Evolutionary conservation across 1,140 invertebrate genomes (phyloP), one percentile per base, ranked within the genome.

Genomic region (Drosophila azteca): DNA sequence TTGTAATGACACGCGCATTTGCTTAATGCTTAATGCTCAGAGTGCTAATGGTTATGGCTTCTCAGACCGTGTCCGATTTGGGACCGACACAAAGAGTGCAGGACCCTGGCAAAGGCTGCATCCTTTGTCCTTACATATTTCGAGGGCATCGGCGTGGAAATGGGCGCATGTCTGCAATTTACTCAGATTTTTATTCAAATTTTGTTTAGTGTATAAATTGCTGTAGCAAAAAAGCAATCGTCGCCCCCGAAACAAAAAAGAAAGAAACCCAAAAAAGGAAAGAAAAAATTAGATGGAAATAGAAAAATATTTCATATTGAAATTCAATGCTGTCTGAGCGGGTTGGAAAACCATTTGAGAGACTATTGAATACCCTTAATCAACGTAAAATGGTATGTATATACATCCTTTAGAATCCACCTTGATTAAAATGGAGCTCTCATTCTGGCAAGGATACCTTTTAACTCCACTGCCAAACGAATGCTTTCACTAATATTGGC

Each of bases 181-280:
- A 87, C 75, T 63, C 63, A 76, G 70, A 79, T 87, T 88, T 83
- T 85, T 87, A 87, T 87, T 88, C 75, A 87, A 87, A 87, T 87
- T 88, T 63, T 44, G 57, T 70, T 58, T 65, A 77, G 63, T 87
- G 62, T 68, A 65, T 45, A 76, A 64, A 63, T 64, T 59, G 66
- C 78, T 75, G 69, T 71, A 48, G 64, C 65, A 65, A 78, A 57
- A 57, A 67, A 63, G 26, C 26, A 45, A 52, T 8, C 5, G 1
- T 17, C 20, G 26, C 15, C 11, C 35, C 35, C 35, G 9, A 45
- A 53, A 63, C 64, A 46, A 9, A 11, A 6, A 6, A 44, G 45
- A 11, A 41, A 49, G 1, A 44, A 41, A 61, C 24, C 49, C 7
- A 51, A 49, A 77, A 49, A 61, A 31, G 11, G 8, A 31, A 31